Evolutionary conservation across 2,113 vertebrate species (phyloP).

Genomic region (Gallinago jamesoni): DNA sequence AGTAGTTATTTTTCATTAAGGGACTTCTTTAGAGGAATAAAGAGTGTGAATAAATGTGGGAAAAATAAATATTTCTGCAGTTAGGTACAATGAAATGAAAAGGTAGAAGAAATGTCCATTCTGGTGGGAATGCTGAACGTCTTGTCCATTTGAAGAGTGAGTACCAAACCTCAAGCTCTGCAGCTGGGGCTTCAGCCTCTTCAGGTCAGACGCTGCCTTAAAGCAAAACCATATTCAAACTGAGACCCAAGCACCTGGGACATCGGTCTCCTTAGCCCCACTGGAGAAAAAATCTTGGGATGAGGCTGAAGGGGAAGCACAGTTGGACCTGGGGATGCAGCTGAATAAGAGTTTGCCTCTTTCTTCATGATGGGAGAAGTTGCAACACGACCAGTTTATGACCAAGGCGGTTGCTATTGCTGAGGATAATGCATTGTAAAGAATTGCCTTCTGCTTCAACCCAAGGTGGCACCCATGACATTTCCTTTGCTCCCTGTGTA

Average conservation of each 20-base stretch:
- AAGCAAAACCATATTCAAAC: rapidly evolving
- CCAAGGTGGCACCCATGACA: neutral
- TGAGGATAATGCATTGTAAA: neutral
- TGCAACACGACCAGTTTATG: neutral
- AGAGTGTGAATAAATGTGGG: neutral
- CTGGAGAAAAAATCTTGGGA: neutral
- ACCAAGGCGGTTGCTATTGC: rapidly evolving
- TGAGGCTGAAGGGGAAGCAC: neutral
- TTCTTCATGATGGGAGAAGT: neutral
- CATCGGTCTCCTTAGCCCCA: rapidly evolving
- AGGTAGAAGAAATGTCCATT: neutral
- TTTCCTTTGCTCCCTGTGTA: conserved; percentile 7
- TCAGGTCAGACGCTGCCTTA: neutral
- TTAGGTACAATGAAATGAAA: neutral
- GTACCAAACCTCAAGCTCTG: neutral
- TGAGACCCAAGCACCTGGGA: neutral
- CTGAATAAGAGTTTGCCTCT: neutral
- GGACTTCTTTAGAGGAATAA: neutral
- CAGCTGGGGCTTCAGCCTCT: neutral
- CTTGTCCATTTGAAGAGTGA: neutral
- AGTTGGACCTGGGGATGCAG: neutral
- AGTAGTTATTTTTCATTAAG: neutral
- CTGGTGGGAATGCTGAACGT: neutral
- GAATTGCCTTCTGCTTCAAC: neutral
- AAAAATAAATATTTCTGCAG: neutral